Conservation (phyloP, 2,888 invertebrate species). For the Scaptomyza cyrtandrae region DNA sequence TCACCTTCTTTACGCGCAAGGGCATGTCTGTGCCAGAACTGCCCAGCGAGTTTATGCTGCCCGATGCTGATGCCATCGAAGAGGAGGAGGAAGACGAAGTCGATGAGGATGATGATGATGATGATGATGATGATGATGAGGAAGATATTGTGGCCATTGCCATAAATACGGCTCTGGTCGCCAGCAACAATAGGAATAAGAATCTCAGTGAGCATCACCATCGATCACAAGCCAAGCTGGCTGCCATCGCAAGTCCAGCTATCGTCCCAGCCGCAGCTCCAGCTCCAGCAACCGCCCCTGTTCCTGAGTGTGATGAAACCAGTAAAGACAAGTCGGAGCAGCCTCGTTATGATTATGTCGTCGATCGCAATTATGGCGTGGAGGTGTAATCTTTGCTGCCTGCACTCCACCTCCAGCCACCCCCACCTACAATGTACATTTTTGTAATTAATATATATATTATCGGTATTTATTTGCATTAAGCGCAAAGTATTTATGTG, state of each 20-base stretch:
- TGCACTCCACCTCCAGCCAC: conserved; percentile 5
- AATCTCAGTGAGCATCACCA: conserved; percentile 83
- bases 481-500: conserved; percentile 76
- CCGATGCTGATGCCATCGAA: conserved; percentile 84
- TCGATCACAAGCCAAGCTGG: conserved; percentile 55
- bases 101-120: conserved; percentile 72
- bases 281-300: conserved; percentile 8
- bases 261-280: conserved; percentile 24
- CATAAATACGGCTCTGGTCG: conserved; percentile 83
- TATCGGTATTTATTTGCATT: conserved; percentile 76
- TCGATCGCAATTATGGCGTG: conserved; percentile 93
- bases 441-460: conserved; percentile 68
- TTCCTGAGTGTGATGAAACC: conserved; percentile 14
- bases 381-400: conserved; percentile 87
- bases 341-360: conserved; percentile 90
- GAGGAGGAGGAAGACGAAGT: conserved; percentile 75
- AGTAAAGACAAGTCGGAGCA: conserved; percentile 49
- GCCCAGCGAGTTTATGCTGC: conserved; percentile 86
- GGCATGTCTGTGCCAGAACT: conserved; percentile 91
- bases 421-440: conserved; percentile 69
- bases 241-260: conserved; percentile 39
- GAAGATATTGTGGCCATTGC: conserved; percentile 80
- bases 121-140: conserved; percentile 70
- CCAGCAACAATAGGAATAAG: conserved; percentile 83
- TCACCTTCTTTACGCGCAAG: conserved; percentile 96